Conservation (phyloP, 2,113 vertebrate genomes). For the Spheniscus mendiculus region DNA sequence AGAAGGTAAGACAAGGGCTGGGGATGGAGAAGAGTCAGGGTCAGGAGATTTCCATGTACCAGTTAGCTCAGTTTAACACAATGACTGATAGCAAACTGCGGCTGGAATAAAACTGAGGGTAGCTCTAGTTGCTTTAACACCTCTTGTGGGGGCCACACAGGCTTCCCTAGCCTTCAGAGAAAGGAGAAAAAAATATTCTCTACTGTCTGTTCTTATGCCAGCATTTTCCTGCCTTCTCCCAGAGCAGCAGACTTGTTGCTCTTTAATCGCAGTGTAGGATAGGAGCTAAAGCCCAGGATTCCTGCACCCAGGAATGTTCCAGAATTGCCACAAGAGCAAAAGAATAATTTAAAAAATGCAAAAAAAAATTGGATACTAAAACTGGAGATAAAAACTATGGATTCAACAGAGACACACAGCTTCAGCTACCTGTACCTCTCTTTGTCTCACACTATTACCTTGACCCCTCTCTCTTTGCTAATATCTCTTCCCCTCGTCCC, state of each 20-base stretch:
- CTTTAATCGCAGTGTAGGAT: not conserved
- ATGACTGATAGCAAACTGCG: not conserved
- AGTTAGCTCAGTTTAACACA: not conserved
- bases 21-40: not conserved
- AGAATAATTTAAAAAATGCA: not conserved
- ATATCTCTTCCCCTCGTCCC: not conserved
- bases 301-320: not conserved
- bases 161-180: not conserved
- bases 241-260: not conserved
- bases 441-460: not conserved
- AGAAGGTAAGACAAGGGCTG: not conserved
- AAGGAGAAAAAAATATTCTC: not conserved
- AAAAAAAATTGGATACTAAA: not conserved
- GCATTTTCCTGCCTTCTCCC: not conserved
- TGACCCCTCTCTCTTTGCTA: not conserved
- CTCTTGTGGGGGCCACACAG: not conserved
- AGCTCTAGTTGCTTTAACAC: not conserved
- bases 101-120: not conserved
- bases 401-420: not conserved
- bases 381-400: not conserved
- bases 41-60: not conserved
- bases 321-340: not conserved
- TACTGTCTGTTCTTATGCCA: not conserved
- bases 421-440: not conserved
- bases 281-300: not conserved